A percentile compares a stretch with the other conserved stretches of the same genome.
phyloP scores from a whole-genome alignment of 2,797 vertebrate genomes.

The Enoplosus armatus region DNA sequence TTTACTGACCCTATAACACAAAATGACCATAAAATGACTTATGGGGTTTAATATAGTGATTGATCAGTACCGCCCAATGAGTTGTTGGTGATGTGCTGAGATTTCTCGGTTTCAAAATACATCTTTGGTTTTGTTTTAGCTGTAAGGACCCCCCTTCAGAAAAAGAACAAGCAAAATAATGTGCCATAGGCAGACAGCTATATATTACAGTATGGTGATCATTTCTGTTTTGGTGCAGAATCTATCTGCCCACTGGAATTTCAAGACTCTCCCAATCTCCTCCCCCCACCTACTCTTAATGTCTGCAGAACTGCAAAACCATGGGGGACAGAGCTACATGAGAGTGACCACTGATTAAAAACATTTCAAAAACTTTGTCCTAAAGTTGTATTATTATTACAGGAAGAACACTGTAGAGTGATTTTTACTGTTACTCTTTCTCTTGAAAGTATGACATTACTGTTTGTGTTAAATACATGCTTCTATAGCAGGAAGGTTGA shows the following conservation, averaged over 20 bases:
- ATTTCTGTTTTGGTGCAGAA: constrained; percentile 39
- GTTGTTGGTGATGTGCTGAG: not conserved
- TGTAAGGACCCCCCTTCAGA: not conserved
- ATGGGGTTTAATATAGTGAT: not conserved
- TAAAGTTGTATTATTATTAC: not conserved
- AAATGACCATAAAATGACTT: not conserved
- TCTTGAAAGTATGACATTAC: not conserved
- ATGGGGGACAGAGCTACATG: not conserved
- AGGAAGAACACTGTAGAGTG: not conserved
- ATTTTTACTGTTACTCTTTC: constrained; percentile 3
- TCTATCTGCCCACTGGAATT: constrained; percentile 62
- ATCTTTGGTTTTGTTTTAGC: not conserved
- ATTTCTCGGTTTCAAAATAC: not conserved
- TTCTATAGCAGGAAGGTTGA: not conserved
- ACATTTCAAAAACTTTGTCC: not conserved
- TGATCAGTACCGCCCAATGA: not conserved
- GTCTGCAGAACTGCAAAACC: constrained; percentile 43
- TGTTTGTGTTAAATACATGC: not conserved
- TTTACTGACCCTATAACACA: not conserved
- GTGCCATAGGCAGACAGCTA: not conserved
- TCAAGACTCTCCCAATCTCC: constrained; percentile 51
- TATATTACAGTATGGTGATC: constrained; percentile 4
- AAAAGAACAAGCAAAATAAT: not conserved
- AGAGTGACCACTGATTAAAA: constrained; percentile 13
- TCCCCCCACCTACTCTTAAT: constrained; percentile 38